Evolutionary conservation across 2,797 vertebrate genomes (phyloP).

Genomic region (Lutjanus campechanus): DNA sequence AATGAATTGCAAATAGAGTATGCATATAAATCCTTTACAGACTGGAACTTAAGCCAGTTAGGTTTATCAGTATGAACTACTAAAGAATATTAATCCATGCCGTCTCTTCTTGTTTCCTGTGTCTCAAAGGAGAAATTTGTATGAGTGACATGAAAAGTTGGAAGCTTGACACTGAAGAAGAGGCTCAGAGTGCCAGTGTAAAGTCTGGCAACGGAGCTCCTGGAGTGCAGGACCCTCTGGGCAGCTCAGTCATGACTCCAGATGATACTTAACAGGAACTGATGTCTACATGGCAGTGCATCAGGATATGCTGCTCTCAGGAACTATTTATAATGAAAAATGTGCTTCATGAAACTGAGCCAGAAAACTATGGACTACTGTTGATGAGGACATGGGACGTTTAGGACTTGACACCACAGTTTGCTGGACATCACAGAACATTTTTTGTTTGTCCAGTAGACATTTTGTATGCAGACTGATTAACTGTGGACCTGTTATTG

Average conservation of each 20-base stretch:
- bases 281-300: neutral
- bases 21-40: neutral
- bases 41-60: neutral
- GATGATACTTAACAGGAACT: conserved; percentile 43
- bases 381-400: conserved; percentile 11
- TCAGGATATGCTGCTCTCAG: conserved; percentile 27
- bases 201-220: conserved; percentile 66
- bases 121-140: conserved; percentile 63
- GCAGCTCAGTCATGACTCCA: conserved; percentile 75
- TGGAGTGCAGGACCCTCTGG: conserved; percentile 75
- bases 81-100: neutral
- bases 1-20: neutral
- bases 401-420: neutral
- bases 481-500: conserved; percentile 16
- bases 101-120: conserved; percentile 5
- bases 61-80: neutral
- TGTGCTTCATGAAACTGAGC: conserved; percentile 34
- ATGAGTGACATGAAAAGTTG: conserved; percentile 46
- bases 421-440: neutral
- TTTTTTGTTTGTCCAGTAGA: conserved; percentile 1
- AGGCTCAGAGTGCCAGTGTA: conserved; percentile 20
- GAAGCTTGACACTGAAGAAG: conserved; percentile 43
- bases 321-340: conserved; percentile 21
- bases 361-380: neutral
- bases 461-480: conserved; percentile 24